Base-by-base conservation (phyloP, 2,113 vertebrate species). In the Alaudala cheleensis region DNA sequence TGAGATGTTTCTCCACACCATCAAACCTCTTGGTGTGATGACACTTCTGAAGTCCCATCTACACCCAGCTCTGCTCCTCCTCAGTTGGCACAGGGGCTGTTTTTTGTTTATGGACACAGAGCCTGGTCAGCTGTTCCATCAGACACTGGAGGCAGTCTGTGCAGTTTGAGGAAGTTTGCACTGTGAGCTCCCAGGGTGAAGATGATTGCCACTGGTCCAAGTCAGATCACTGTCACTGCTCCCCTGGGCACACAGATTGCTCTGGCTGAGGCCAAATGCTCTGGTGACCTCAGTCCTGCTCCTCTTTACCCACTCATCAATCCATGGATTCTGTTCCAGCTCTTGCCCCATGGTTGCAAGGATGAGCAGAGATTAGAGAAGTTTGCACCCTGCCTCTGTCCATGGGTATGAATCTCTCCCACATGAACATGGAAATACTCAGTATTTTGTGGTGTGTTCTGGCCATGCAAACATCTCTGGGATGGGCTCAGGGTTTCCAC, bases 361-460 rank as follows among this genome's bases (percentile, higher is more conserved):
- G 13, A 72, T 25, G 34, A 81, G 37, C 50, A 73, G 57, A 49
- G n/a, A 8, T 69, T 11, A 15, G 34, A 25, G 7, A 54, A 58
- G 6, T 49, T 87, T 81, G 56, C 31, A 7, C 44, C 74, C 39
- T 86, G 42, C 37, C 28, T 58, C 39, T 81, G 17, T 50, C 33
- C 65, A 31, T 29, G 26, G 18, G 26, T 2, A 3, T 3, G 28
- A 51, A 28, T 89, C 58, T 39, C 56, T 54, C 45, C 60, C 37
- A 15, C 0, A 0, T 0, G 18, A 26, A 12, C 20, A 25, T 20
- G 6, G 25, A 15, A 47, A 42, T 31, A 8, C 8, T 60, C 31
- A 4, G 0, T 8, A 2, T 58, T 86, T 34, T 64, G 44, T 57
- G 58, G 12, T 2, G 1, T 1, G 1, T 51, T 66, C 18, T 50